These are phyloP conservation scores for Oryzias curvinotus DNA, from an alignment of 2,113 vertebrate genomes.

Conservation along the genomic window DNA sequence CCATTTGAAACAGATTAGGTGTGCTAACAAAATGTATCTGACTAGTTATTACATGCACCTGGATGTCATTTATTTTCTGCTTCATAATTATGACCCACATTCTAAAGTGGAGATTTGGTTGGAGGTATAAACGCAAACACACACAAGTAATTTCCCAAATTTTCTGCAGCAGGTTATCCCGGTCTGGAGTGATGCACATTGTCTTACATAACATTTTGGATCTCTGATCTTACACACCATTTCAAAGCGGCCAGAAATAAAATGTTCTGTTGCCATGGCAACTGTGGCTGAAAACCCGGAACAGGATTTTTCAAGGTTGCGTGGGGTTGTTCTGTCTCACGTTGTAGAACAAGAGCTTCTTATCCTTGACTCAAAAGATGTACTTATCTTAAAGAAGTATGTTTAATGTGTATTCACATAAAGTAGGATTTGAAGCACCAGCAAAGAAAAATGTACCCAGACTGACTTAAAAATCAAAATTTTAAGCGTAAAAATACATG, in stretches of 20 bases:
- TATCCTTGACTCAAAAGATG: not conserved
- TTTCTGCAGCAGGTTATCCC: constrained; percentile 75
- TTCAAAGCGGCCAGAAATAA: constrained; percentile 76
- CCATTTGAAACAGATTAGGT: not conserved
- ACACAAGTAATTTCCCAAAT: constrained; percentile 56
- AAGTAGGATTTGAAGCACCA: no score
- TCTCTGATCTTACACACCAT: constrained; percentile 66
- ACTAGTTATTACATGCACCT: no score
- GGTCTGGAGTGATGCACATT: constrained; percentile 61
- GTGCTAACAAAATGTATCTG: not conserved
- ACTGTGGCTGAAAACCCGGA: constrained; percentile 67
- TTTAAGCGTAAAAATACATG: no score
- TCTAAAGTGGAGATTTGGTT: no score
- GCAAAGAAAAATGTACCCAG: no score
- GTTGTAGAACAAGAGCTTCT: constrained; percentile 8
- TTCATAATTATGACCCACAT: no score
- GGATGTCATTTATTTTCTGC: no score
- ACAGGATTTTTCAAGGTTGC: constrained; percentile 71
- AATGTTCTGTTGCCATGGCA: constrained; percentile 77
- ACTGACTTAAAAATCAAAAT: no score
- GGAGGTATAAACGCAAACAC: no score
- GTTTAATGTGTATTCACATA: not conserved
- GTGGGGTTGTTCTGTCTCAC: constrained; percentile 53
- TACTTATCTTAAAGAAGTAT: not conserved
- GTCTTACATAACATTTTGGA: constrained; percentile 72